Evolutionary conservation across 2,113 vertebrate genomes (phyloP), one percentile per base, ranked within the genome.

Genomic region (Scopus umbretta): DNA sequence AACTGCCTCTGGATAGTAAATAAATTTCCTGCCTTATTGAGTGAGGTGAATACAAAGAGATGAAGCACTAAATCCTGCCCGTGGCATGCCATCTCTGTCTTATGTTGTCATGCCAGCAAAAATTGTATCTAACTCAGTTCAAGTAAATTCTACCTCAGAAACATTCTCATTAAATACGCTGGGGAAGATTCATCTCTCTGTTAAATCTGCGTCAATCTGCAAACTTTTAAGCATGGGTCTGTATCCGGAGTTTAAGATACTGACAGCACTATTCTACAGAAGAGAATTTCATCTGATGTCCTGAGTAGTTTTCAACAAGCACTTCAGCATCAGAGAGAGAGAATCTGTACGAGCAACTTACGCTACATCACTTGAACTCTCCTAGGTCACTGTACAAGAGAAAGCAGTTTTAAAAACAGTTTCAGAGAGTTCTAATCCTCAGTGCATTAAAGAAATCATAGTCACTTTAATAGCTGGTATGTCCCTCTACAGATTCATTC

Each of bases 11-110:
- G 68, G 72, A 59, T 85, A 97, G 56, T 76, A 96, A 96, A 92
- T 82, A 90, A 94, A 96, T 96, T 76, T 58, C 76, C 63, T 93
- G 84, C 71, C 80, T 89, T 86, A 80, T 45, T 95, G 72, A 97
- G 81, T 96, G 86, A 90, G 84, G 85, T 59, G 94, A 80, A 96
- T 63, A 80, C 82, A n/a, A 82, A 90, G 86, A 94, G 94, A 90
- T 52, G 94, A 75, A 82, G 76, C 73, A 62, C 71, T 93, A 94
- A 95, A 95, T 93, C 78, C 88, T 95, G 86, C 84, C 86, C 70
- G 4, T 10, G 45, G 68, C 38, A 6, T 15, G 32, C 55, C 73
- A 50, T 50, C 74, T 71, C 52, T 56, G 9, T 26, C 91, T 82
- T 4, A n/a, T 0, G 10, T n/a, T 83, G 83, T 79, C 90, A 53